A percentile compares a stretch with the other conserved stretches of the same genome.
These are phyloP conservation scores for Pachliopta kotzebuea DNA, from an alignment of 2,888 invertebrate species.

Conservation along the genomic window DNA sequence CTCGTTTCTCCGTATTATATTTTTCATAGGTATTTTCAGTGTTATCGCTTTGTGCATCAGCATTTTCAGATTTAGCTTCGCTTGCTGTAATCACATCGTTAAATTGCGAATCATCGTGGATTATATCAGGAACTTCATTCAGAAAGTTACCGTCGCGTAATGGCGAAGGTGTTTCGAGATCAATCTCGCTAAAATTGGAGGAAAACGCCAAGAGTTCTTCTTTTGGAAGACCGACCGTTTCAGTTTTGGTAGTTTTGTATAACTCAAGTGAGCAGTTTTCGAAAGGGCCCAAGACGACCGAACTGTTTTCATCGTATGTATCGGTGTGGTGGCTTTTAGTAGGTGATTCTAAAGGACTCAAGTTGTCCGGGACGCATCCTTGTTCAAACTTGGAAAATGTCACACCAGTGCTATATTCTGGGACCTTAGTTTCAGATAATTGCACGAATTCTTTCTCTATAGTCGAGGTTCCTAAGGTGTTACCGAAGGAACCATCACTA, in stretches of 20 bases:
- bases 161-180: conserved; percentile 72
- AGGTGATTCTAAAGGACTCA: conserved; percentile 71
- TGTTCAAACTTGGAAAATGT: conserved; percentile 56
- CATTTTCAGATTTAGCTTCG: conserved; percentile 46
- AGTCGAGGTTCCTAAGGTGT: conserved; percentile 43
- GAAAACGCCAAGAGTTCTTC: conserved; percentile 77
- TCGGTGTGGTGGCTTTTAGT: conserved; percentile 71
- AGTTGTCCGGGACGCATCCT: conserved; percentile 52
- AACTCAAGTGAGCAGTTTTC: conserved; percentile 78
- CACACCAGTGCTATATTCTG: conserved; percentile 46
- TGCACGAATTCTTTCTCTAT: conserved; percentile 39
- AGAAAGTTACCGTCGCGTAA: conserved; percentile 69
- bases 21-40: conserved; percentile 54
- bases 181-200: conserved; percentile 76
- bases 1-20: conserved; percentile 58
- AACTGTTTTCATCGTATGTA: conserved; percentile 72
- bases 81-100: conserved; percentile 54
- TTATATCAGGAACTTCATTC: conserved; percentile 71
- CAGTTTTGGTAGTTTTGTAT: conserved; percentile 74
- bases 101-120: conserved; percentile 56
- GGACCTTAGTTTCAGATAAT: conserved; percentile 48
- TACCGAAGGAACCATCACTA: conserved; percentile 53
- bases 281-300: conserved; percentile 81
- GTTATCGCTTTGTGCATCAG: conserved; percentile 42
- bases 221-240: conserved; percentile 63